A percentile compares a stretch with the other conserved stretches of the same genome.
These are phyloP conservation scores for Pachyramphus minor DNA, from an alignment of 2,113 vertebrate genomes.

Conservation along the genomic window DNA sequence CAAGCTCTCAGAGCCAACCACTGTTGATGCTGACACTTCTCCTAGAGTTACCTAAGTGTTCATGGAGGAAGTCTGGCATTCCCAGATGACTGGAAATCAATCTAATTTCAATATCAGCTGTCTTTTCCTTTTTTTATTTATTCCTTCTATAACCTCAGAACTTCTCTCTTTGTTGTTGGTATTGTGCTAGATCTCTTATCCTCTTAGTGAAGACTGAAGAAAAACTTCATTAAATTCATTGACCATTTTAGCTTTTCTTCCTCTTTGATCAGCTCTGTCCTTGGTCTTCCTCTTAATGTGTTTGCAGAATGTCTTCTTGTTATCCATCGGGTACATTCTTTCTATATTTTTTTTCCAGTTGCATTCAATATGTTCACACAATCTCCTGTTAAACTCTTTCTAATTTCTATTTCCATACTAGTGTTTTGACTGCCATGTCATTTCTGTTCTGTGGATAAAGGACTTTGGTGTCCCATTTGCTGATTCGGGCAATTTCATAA, in stretches of 20 bases:
- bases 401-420: neutral
- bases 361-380: neutral
- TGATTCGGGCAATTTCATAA: neutral
- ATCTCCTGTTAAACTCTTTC: neutral
- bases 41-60: accelerated
- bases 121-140: neutral
- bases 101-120: neutral
- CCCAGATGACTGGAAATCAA: neutral
- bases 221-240: neutral
- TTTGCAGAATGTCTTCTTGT: neutral
- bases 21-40: neutral
- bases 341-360: neutral
- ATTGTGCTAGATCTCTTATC: neutral
- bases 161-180: neutral
- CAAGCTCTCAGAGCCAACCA: neutral
- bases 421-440: neutral
- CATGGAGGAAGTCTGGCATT: neutral
- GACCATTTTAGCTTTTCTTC: neutral
- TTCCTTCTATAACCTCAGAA: neutral
- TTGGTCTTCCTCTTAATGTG: neutral
- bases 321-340: neutral
- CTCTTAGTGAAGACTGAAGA: neutral
- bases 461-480: neutral
- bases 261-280: neutral
- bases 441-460: neutral